Evolutionary conservation across 2,113 vertebrate genomes (phyloP), one percentile per base, ranked within the genome.

Genomic region (Cyprinus carpio): DNA sequence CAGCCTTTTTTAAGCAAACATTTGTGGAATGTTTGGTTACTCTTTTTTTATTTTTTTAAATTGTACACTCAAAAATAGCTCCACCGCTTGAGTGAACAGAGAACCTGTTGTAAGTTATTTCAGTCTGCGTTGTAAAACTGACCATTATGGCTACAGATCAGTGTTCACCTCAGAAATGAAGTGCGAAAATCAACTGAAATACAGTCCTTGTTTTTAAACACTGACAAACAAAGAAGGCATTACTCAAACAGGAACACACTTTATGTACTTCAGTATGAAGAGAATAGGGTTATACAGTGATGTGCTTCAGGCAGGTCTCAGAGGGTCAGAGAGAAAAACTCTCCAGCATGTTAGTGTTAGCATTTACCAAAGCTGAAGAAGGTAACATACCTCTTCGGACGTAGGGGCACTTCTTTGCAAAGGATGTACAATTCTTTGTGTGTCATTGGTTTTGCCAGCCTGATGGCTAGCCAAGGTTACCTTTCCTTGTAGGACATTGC

Each of bases 401-500:
- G 34, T 96, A 94, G 23, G 98, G 98, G 81, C 98, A 99, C 90
- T 97, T 98, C 92, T n/a, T 95, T 98, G 93, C 98, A 99, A 80
- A 97, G 91, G 89, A 98, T 96, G 23, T n/a, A 92, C 49, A 71
- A 99, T n/a, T 94, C 91, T 96, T 99, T 90, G 96, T 96, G 87
- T 97, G n/a, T 99, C 97, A 99, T n/a, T 97, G 72, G 92, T 97
- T 92, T 99, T 99, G 87, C 98, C 98, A 0, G 98, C 98, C 91
- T 99, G 98, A 82, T 99, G 98, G 83, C 99, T 97, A 77, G 95
- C 96, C n/a, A 92, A 99, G 89, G 75, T 86, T 97, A 58, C 97
- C 97, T n/a, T 89, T 99, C 98, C 88, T 98, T 99, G 51, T 98
- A 98, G n/a, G 72, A 99, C 96, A 80, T 96, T 97, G 91, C 98